Evolutionary conservation across 2,888 invertebrate genomes (phyloP).

Genomic region (Nysson spinosus): DNA sequence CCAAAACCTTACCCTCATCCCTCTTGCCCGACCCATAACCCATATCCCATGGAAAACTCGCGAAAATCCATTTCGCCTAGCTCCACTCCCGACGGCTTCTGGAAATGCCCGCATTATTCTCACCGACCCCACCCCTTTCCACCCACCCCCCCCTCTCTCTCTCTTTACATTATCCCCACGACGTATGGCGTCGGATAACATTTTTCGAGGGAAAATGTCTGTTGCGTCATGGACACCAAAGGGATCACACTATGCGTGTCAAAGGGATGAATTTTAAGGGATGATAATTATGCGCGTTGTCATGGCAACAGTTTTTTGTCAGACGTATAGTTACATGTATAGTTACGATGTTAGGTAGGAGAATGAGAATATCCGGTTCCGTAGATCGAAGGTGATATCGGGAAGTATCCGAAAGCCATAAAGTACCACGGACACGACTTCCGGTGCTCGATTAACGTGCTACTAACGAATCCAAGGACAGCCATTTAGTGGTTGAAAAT

Average conservation of each 20-base stretch:
- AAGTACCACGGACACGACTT: slow-evolving; percentile 33
- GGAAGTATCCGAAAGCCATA: slow-evolving; percentile 43
- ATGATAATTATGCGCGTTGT: too few relatives aligned
- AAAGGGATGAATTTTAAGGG: not conserved
- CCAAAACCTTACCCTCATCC: slow-evolving; percentile 33
- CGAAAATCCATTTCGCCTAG: slow-evolving; percentile 56
- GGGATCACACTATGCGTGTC: not conserved
- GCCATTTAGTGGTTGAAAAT: slow-evolving; percentile 54
- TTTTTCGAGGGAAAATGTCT: slow-evolving; percentile 39
- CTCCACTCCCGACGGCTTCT: slow-evolving; percentile 47
- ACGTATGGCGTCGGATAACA: slow-evolving; percentile 55
- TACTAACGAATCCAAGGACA: slow-evolving; percentile 49
- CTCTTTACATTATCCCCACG: slow-evolving; percentile 55
- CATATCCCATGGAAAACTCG: slow-evolving; percentile 60
- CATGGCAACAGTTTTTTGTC: too few relatives aligned
- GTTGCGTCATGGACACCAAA: slow-evolving; percentile 18
- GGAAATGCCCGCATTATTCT: slow-evolving; percentile 64
- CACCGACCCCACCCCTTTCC: slow-evolving; percentile 43
- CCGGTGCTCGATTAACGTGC: slow-evolving; percentile 41
- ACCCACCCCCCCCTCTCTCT: slow-evolving; percentile 34
- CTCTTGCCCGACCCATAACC: slow-evolving; percentile 42
- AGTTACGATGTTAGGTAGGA: too few relatives aligned
- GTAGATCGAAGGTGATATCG: slow-evolving; percentile 1
- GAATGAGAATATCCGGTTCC: too few relatives aligned
- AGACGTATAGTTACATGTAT: too few relatives aligned